These are phyloP conservation scores for Solenopsis invicta DNA, from an alignment of 1,140 invertebrate genomes.

Conservation along the genomic window DNA sequence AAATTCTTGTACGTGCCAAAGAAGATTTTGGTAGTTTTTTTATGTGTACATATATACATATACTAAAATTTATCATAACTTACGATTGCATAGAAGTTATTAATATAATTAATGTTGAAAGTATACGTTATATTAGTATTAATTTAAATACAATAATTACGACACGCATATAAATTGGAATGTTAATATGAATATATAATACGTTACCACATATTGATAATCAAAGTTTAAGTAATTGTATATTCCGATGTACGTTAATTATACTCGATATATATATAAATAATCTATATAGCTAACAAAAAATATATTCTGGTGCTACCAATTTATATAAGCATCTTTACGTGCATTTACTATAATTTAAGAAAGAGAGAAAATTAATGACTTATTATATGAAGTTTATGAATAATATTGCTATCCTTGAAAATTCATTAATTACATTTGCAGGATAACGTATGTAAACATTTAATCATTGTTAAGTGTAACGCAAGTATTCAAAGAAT, in stretches of 20 bases:
- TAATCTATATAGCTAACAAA: slow-evolving; percentile 21
- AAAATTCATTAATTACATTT: slow-evolving; percentile 19
- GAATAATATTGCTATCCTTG: slow-evolving; percentile 4
- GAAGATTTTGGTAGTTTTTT: neutral
- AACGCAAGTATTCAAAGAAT: slow-evolving; percentile 37
- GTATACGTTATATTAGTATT: slow-evolving; percentile 36
- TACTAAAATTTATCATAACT: neutral
- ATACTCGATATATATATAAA: neutral
- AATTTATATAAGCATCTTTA: slow-evolving; percentile 12
- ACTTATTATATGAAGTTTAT: slow-evolving; percentile 42
- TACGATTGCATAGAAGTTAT: slow-evolving; percentile 10
- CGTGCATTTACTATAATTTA: slow-evolving; percentile 20
- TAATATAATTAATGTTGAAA: slow-evolving; percentile 13
- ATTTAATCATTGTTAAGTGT: slow-evolving; percentile 60
- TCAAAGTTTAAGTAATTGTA: slow-evolving; percentile 27
- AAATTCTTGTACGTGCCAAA: slow-evolving; percentile 16
- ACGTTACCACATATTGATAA: slow-evolving; percentile 9
- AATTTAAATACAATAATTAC: slow-evolving; percentile 5
- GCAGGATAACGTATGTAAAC: slow-evolving; percentile 14
- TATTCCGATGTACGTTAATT: slow-evolving; percentile 32
- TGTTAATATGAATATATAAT: slow-evolving; percentile 30
- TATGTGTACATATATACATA: neutral
- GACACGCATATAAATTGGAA: neutral
- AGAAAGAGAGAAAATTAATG: neutral
- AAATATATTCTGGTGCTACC: neutral